phyloP scores from a whole-genome alignment of 2,113 vertebrate genomes.

The Mola mola region DNA sequence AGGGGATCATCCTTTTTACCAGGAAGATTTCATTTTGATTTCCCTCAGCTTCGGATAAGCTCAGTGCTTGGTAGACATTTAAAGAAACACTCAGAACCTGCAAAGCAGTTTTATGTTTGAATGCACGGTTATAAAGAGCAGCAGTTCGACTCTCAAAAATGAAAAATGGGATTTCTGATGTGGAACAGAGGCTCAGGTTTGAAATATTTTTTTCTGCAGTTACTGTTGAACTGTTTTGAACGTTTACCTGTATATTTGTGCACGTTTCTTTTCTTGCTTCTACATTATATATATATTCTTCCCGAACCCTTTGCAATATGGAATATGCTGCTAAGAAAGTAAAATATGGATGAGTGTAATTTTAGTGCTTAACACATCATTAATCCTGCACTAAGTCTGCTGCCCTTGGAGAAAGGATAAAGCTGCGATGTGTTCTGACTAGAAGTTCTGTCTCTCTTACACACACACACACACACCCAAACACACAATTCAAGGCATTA shows the following conservation, averaged over 20 bases:
- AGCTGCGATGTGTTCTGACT: slow-evolving; percentile 45
- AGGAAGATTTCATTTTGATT: slow-evolving; percentile 80
- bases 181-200: slow-evolving; percentile 24
- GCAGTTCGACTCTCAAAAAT: slow-evolving; percentile 38
- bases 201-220: slow-evolving; percentile 38
- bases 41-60: slow-evolving; percentile 72
- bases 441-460: slow-evolving; percentile 2
- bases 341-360: slow-evolving; percentile 67
- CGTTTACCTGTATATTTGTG: slow-evolving; percentile 10
- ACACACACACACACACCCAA: not conserved
- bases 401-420: slow-evolving; percentile 40
- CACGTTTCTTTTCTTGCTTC: slow-evolving; percentile 25
- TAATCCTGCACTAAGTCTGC: slow-evolving; percentile 66
- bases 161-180: slow-evolving; percentile 60
- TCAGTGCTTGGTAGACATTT: slow-evolving; percentile 59
- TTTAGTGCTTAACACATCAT: slow-evolving; percentile 71
- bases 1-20: slow-evolving; percentile 56
- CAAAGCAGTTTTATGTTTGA: slow-evolving; percentile 65
- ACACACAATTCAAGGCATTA: too few relatives aligned
- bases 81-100: slow-evolving; percentile 56
- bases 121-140: slow-evolving; percentile 58
- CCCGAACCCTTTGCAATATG: slow-evolving; percentile 34
- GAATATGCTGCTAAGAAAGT: slow-evolving; percentile 45
- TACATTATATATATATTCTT: slow-evolving; percentile 23
- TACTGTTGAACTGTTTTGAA: slow-evolving; percentile 22